Evolutionary conservation across 2,888 invertebrate species (phyloP), one percentile per base, ranked within the genome.

Genomic region (Meta bourneti): DNA sequence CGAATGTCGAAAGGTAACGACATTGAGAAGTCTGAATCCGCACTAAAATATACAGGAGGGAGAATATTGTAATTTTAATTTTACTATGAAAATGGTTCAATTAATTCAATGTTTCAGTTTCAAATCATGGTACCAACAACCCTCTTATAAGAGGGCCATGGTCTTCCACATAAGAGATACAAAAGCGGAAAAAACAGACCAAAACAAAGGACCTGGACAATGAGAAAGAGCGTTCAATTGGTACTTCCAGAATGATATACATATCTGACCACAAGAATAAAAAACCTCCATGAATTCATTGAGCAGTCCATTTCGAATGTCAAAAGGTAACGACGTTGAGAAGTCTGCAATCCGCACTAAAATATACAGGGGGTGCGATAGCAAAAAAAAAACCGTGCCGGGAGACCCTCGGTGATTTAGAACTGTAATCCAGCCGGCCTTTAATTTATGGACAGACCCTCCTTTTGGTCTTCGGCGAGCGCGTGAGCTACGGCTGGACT

Each of bases 401-500:
- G 49, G 75, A 13, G 13, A 19, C 34, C 75, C 48, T 49, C n/a
- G 6, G 61, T 75, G 83, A 83, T 83, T 74, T 52, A 84, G 54
- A 84, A 48, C 84, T 61, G 48, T 75, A 84, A 84, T 84, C 71
- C 72, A 79, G 49, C 52, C 72, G 71, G 51, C 19, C 20, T 80
- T 88, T 81, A 88, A 88, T 91, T 87, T 91, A 82, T 87, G 83
- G 83, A 87, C 72, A 34, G 54, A 49, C 83, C 91, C 91, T 77
- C 19, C n/a, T 75, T 75, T 75, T 88, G 72, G 75, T 52, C 81
- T 81, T 83, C 89, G 75, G 75, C 81, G 74, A 72, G 75, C 75
- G 81, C 91, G 79, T 89, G 88, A 84, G 91, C 91, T 87, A 88
- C 82, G 79, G 83, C 83, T 74, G 83, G 82, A 61, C 87, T 74